Evolutionary conservation across 1,140 invertebrate species (phyloP).

Genomic region (Pollicipes pollicipes): DNA sequence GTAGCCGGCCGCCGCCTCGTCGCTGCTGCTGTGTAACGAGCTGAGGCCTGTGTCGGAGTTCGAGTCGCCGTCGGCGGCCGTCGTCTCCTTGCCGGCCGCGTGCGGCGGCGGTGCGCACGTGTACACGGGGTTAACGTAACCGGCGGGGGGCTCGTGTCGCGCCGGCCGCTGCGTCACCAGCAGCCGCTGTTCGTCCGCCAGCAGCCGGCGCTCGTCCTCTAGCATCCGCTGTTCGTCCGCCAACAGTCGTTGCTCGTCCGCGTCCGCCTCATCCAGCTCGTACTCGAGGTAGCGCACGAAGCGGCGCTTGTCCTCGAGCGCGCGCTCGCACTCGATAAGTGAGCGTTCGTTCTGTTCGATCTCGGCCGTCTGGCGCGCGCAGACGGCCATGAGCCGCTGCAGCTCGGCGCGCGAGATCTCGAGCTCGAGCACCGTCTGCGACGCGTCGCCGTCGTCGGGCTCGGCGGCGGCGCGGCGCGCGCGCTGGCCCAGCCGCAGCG

Average conservation of each 20-base stretch:
- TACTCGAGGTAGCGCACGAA: not conserved
- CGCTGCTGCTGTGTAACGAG: constrained; percentile 34
- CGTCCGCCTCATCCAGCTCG: not conserved
- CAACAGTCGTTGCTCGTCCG: not conserved
- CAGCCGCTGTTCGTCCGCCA: not conserved
- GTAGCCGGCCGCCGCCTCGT: constrained; percentile 20
- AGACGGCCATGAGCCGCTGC: not conserved
- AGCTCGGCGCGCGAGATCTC: constrained; percentile 1
- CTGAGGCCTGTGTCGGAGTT: constrained; percentile 38
- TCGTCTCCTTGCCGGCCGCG: not conserved
- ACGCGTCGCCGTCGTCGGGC: not conserved
- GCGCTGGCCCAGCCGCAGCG: not conserved
- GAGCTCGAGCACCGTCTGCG: not conserved
- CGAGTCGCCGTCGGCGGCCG: constrained; percentile 26
- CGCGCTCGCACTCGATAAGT: not conserved
- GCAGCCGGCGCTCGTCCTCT: not conserved
- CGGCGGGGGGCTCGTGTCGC: not conserved
- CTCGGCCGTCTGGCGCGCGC: not conserved
- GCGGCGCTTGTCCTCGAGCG: not conserved
- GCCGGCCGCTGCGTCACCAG: not conserved
- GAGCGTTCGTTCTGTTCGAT: not conserved
- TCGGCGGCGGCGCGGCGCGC: not conserved
- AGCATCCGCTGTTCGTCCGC: not conserved
- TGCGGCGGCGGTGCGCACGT: not conserved
- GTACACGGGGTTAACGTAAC: not conserved